Base-by-base conservation (phyloP, 30 jellyfish, hydroid and myxozoan genomes). In the Aurelia aurita region DNA sequence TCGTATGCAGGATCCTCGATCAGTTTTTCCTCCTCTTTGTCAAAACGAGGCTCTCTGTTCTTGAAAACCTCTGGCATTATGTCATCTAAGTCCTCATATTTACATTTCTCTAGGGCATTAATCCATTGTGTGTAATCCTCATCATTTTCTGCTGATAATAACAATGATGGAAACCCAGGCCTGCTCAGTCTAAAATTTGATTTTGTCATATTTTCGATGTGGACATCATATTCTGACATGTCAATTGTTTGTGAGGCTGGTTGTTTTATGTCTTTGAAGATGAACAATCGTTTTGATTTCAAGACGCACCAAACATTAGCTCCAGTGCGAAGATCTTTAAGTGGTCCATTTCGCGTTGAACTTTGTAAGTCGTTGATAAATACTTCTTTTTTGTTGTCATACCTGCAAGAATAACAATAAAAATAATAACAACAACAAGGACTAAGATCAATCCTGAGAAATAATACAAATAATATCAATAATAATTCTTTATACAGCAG, bases 261-360 rank as follows among this genome's bases (percentile, higher is more conserved):
- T 31, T 89, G 89, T 13, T 62, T 64, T 19, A 93, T 43, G 74
- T 93, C 97, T 58, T 84, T 80, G 86, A 93, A 93, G 32, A 93
- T 59, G 55, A 65, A 93, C 43, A 93, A 78, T 27, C 80, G 81
- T 54, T 87, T 79, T 20, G 63, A 44, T 63, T 87, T 93, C 31
- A 93, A 60, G 29, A 85, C 96, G 64, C 92, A 81, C 98, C 98
- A 93, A 16, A 67, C 73, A 26, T 82, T 87, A 10, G 92, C 61
- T 74, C 77, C 76, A 12, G 88, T 74, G 19, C 88, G 89, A 49
- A 93, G 68, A 25, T 93, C 91, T 58, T 79, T 74, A 65, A 93
- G 75, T 14, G 95, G 95, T 13, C 98, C 98, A 44, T 88, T 70
- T n/a, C 86, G 83, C 9, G 60, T 21, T 3, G 97, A 90, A 58